phyloP scores from a whole-genome alignment of 2,113 vertebrate species.

The Montifringilla adamsi region DNA sequence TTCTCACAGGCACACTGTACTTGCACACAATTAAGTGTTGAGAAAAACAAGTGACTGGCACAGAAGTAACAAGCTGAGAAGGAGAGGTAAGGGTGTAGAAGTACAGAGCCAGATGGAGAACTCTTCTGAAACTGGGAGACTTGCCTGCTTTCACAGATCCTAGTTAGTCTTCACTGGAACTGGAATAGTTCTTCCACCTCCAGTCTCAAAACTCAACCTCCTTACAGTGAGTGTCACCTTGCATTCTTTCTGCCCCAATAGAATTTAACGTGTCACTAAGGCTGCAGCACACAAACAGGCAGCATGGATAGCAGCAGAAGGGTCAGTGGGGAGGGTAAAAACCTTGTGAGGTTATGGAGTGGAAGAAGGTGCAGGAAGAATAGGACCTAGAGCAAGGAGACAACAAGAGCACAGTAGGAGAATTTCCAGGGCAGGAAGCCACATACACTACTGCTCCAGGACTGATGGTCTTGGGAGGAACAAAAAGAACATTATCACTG shows the following conservation, averaged over 20 bases:
- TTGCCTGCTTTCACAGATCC: background rate
- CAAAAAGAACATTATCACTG: background rate
- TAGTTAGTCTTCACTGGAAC: rapidly evolving
- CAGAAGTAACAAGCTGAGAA: background rate
- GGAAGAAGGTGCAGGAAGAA: background rate
- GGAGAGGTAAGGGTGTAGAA: background rate
- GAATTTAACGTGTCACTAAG: background rate
- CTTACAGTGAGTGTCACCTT: background rate
- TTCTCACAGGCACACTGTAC: background rate
- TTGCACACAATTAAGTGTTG: background rate
- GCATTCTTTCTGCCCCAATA: background rate
- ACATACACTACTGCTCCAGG: background rate
- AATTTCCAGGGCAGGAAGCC: background rate
- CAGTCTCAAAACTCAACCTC: background rate
- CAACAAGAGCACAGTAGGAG: background rate
- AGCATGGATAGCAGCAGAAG: background rate
- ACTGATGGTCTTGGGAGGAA: background rate
- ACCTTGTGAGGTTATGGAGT: background rate
- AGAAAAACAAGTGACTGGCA: background rate
- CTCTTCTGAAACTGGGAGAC: background rate
- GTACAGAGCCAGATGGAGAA: background rate
- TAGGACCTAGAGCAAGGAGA: background rate
- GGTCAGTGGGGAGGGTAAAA: background rate
- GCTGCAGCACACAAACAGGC: background rate
- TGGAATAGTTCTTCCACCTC: background rate